Evolutionary conservation across 2,888 invertebrate species (phyloP), one percentile per base, ranked within the genome.

Genomic region (Ennomos fuscantarius): DNA sequence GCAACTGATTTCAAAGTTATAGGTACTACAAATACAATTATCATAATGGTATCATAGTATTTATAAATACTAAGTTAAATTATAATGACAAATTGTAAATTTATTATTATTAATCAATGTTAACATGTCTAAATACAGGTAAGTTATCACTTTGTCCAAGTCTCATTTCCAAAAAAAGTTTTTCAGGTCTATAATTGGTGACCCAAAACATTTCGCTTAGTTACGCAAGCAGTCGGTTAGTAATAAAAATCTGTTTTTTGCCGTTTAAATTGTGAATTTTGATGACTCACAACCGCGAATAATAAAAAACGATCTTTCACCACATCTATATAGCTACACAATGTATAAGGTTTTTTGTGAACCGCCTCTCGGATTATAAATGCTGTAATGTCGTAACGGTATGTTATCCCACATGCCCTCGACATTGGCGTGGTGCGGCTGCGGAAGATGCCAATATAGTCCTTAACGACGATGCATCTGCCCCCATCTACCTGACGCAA

Each of bases 391-490:
- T 47, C 53, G 55, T 65, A 63, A 63, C 56, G 59, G 48, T 52
- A 54, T 52, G 41, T 33, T 55, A 58, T 60, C 62, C 58, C 56
- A 63, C 67, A 62, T 69, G 82, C 65, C 89, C 89, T 84, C 82
- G 87, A 86, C 88, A 87, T 86, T 88, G 88, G 79, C 80, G 62
- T 63, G 63, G 43, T 57, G 65, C 68, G 70, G 68, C 63, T 76
- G 78, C 88, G 88, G 88, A 89, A 87, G 88, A 76, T 75, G 78
- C 73, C 84, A 86, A 86, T 89, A 84, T 82, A 66, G 69, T 63
- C 70, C 74, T 66, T 82, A 82, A 81, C 80, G 73, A 78, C 63
- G 63, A 60, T 84, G 82, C 84, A 87, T 78, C 81, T 85, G 86
- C 78, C 84, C 86, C 86, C 78, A 74, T 76, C 81, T 82, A 79